Percentiles rank a stretch among this genome's conserved stretches.
phyloP scores from a whole-genome alignment of 1,140 invertebrate species.

The Brachionus manjavacas region DNA sequence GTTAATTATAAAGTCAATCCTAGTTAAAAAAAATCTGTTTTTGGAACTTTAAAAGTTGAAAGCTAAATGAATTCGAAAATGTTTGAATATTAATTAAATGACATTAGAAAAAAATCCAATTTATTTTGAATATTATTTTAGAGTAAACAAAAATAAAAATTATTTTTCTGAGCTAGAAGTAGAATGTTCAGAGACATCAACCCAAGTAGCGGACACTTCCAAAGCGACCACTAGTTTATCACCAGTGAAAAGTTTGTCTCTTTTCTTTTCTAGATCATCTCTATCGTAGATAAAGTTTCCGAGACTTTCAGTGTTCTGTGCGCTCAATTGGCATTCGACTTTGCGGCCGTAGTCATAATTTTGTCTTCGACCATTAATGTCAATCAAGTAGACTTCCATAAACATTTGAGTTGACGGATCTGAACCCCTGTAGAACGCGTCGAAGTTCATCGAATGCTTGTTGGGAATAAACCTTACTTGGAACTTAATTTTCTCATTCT shows the following conservation, averaged over 20 bases:
- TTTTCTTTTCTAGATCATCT: slow-evolving; percentile 37
- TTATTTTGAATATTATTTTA: not conserved
- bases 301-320: not conserved
- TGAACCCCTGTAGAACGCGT: not conserved
- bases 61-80: too few species aligned
- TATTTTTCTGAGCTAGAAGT: not conserved
- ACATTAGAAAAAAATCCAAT: not conserved
- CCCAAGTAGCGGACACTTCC: slow-evolving; percentile 5
- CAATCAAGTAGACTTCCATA: not conserved
- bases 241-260: slow-evolving; percentile 7
- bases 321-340: slow-evolving; percentile 11
- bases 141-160: not conserved
- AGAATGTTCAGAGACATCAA: not conserved
- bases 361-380: not conserved
- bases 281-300: slow-evolving; percentile 5
- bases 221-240: not conserved
- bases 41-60: too few species aligned
- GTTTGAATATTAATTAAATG: not conserved
- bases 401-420: slow-evolving; percentile 25
- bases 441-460: slow-evolving; percentile 10
- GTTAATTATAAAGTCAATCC: too few species aligned
- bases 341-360: slow-evolving; percentile 18
- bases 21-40: too few species aligned
- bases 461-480: not conserved
- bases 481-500: slow-evolving; percentile 31